Percentiles rank a stretch among this genome's conserved stretches.
Evolutionary conservation across 2,113 vertebrate species (phyloP).

Genomic region (Todiramphus saurophagus): DNA sequence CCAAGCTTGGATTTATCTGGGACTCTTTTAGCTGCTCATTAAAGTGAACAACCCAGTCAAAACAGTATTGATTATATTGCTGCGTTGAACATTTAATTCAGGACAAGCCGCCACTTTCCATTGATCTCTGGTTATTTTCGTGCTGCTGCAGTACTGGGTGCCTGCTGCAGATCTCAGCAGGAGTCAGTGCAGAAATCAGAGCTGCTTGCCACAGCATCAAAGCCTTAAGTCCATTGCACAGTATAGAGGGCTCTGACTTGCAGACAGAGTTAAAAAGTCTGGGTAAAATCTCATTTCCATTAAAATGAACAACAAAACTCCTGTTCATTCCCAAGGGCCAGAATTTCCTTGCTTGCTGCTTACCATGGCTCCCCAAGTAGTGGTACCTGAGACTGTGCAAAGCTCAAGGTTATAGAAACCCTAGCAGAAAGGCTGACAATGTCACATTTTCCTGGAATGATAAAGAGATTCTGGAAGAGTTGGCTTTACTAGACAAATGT

Average conservation of each 20-base stretch:
- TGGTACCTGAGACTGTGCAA: conserved; percentile 32
- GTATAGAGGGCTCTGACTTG: neutral
- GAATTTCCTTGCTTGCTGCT: neutral
- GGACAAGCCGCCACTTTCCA: neutral
- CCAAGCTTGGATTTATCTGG: conserved; percentile 40
- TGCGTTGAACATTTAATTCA: neutral
- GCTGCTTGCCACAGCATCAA: conserved; percentile 48
- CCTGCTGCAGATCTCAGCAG: neutral
- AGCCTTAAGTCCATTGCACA: neutral
- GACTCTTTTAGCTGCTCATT: conserved; percentile 30
- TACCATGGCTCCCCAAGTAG: neutral
- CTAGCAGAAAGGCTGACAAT: neutral
- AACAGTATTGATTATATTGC: conserved; percentile 43
- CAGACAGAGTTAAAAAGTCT: conserved; percentile 12
- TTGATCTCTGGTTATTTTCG: neutral
- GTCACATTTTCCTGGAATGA: conserved; percentile 11
- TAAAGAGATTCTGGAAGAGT: neutral
- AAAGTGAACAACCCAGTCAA: conserved; percentile 46
- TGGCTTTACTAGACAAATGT: neutral
- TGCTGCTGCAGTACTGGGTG: neutral
- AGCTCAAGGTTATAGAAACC: conserved; percentile 5
- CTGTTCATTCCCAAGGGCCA: neutral
- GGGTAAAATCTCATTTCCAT: conserved; percentile 3
- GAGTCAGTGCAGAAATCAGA: conserved; percentile 39
- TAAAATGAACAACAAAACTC: neutral